Conservation (phyloP, 1,140 invertebrate species). For the Sitobion miscanthi region DNA sequence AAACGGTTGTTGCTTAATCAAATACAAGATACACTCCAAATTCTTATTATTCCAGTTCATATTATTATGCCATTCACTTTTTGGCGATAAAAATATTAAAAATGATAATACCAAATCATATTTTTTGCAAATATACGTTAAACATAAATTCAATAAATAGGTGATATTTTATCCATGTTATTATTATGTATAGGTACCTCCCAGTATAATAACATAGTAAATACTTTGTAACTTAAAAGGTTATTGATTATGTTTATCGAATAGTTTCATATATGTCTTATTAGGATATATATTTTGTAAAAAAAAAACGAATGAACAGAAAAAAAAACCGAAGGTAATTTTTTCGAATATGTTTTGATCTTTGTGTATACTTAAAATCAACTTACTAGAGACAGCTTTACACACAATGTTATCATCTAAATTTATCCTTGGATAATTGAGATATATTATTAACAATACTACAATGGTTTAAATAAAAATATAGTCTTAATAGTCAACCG, state of each 20-base stretch:
- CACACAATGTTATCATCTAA: background rate
- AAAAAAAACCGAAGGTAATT: too few species aligned
- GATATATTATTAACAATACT: too few species aligned
- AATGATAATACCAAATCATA: background rate
- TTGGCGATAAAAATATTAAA: background rate
- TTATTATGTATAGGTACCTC: background rate
- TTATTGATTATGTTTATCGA: background rate
- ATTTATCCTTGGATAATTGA: too few species aligned
- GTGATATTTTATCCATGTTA: background rate
- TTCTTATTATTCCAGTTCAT: background rate
- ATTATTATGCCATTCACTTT: background rate
- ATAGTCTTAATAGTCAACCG: too few species aligned
- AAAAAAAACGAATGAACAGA: background rate
- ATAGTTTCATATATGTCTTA: background rate
- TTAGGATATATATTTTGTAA: background rate
- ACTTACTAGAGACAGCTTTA: background rate
- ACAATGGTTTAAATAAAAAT: too few species aligned
- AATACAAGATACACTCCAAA: background rate
- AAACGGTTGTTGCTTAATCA: slow-evolving; percentile 9
- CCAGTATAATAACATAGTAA: background rate
- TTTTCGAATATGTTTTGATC: background rate
- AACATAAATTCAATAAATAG: background rate
- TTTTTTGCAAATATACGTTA: background rate
- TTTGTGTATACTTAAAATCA: background rate
- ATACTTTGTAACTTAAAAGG: background rate